phyloP scores from a whole-genome alignment of 2,113 vertebrate species.

The Sylvilagus bachmani region DNA sequence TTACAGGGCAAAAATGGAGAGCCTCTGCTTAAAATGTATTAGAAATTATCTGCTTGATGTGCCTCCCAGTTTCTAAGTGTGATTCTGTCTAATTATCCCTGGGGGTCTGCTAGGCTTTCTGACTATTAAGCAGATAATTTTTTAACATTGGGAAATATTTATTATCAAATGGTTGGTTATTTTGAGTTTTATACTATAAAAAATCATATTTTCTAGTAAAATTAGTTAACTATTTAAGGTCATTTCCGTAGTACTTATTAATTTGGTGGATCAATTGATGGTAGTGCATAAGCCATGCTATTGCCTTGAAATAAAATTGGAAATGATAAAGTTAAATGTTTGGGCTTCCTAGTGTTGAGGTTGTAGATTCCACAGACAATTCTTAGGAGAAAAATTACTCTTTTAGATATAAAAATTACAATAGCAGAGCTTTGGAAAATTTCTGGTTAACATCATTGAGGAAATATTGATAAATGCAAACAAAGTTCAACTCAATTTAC shows the following conservation, averaged over 20 bases:
- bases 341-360: neutral
- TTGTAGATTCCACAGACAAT: neutral
- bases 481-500: slow-evolving; percentile 5
- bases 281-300: neutral
- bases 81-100: slow-evolving; percentile 81
- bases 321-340: neutral
- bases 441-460: neutral
- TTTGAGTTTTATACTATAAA: neutral
- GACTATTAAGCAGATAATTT: slow-evolving; percentile 74
- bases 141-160: slow-evolving; percentile 73
- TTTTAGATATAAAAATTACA: slow-evolving; percentile 33
- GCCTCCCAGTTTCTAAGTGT: slow-evolving; percentile 62
- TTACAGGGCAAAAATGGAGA: slow-evolving; percentile 77
- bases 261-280: neutral
- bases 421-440: neutral
- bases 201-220: slow-evolving; percentile 38
- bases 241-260: neutral
- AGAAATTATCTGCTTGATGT: slow-evolving; percentile 77
- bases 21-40: slow-evolving; percentile 81
- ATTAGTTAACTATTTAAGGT: slow-evolving; percentile 42
- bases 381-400: slow-evolving; percentile 8
- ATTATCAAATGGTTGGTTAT: slow-evolving; percentile 57
- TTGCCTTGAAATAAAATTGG: neutral
- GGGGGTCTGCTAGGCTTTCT: slow-evolving; percentile 65
- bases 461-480: neutral